Evolutionary conservation across 2,888 invertebrate species (phyloP).

Genomic region (Epicampocera succincta): DNA sequence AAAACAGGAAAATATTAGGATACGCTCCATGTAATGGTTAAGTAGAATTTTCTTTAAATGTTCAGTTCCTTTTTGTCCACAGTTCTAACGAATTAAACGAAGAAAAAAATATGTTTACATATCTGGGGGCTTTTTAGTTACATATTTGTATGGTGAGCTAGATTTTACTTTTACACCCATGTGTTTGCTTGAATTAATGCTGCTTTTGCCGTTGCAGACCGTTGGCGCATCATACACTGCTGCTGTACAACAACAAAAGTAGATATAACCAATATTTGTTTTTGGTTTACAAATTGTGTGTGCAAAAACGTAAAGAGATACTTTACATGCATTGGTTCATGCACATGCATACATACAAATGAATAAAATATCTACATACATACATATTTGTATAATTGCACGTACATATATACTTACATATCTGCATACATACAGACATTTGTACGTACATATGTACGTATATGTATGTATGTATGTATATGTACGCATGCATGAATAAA

Average conservation of each 20-base stretch:
- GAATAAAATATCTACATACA: background rate
- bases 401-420: background rate
- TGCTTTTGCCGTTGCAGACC: slow-evolving; percentile 21
- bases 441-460: background rate
- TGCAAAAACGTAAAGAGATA: slow-evolving; percentile 24
- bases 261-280: slow-evolving; percentile 58
- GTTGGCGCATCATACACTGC: slow-evolving; percentile 24
- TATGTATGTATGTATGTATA: background rate
- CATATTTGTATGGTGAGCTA: slow-evolving; percentile 41
- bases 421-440: background rate
- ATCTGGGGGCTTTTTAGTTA: slow-evolving; percentile 16
- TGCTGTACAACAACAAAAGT: slow-evolving; percentile 40
- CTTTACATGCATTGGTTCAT: slow-evolving; percentile 8
- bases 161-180: slow-evolving; percentile 59
- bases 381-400: background rate
- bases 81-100: too few species aligned
- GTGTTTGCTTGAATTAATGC: slow-evolving; percentile 29
- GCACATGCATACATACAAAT: background rate
- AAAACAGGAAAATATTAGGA: too few species aligned
- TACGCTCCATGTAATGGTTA: too few species aligned
- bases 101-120: background rate
- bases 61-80: too few species aligned
- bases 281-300: slow-evolving; percentile 55
- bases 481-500: slow-evolving; percentile 13
- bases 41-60: too few species aligned